Conservation (phyloP, 2,113 vertebrate species). For the Sorex araneus region DNA sequence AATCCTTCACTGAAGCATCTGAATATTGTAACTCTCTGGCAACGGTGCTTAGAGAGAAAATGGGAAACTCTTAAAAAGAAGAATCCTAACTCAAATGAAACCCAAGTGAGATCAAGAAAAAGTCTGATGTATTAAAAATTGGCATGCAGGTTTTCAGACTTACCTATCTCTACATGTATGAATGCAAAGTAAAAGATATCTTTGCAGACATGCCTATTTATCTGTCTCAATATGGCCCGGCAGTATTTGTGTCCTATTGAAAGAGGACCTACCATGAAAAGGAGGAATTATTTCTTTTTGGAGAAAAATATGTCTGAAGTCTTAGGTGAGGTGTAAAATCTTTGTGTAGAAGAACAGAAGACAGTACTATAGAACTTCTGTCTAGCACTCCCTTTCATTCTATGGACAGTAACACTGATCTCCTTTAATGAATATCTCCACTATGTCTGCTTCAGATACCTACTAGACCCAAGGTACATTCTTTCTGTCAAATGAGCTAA, state of each 20-base stretch:
- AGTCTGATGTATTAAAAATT: slow-evolving; percentile 11
- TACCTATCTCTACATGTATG: neutral
- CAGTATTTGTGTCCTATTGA: neutral
- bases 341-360: slow-evolving; percentile 21
- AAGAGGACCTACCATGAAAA: neutral
- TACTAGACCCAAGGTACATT: neutral
- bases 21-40: slow-evolving; percentile 70
- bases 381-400: neutral
- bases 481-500: neutral
- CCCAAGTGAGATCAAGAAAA: slow-evolving; percentile 33
- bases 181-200: slow-evolving; percentile 15
- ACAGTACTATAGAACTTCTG: neutral
- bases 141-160: neutral
- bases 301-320: neutral
- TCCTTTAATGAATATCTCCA: neutral
- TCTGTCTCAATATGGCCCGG: neutral
- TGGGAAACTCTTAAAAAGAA: slow-evolving; percentile 30
- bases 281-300: neutral
- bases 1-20: slow-evolving; percentile 58
- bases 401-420: neutral
- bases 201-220: neutral
- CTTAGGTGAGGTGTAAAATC: slow-evolving; percentile 12
- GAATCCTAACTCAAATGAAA: slow-evolving; percentile 57
- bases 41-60: slow-evolving; percentile 3
- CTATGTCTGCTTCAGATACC: neutral